Evolutionary conservation across 2,888 invertebrate species (phyloP).

Genomic region (Tyria jacobaeae): DNA sequence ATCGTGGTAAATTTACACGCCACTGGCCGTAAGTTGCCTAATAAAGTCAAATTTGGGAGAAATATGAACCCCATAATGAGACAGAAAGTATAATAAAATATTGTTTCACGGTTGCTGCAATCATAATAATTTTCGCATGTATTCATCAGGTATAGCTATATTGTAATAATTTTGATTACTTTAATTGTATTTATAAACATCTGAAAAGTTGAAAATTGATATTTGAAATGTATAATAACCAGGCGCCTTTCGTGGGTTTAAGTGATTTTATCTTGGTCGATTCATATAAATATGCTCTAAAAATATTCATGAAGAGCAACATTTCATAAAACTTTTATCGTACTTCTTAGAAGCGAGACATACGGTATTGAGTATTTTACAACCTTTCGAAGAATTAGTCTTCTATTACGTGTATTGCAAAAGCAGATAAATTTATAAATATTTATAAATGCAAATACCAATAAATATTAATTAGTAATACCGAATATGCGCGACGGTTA

Average conservation of each 20-base stretch:
- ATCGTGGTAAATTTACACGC: no score
- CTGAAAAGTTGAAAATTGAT: no score
- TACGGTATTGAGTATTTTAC: slow-evolving; percentile 5
- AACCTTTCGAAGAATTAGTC: slow-evolving; percentile 27
- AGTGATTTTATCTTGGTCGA: not conserved
- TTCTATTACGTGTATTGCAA: slow-evolving; percentile 1
- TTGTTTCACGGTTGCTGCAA: not conserved
- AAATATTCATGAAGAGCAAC: not conserved
- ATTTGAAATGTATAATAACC: no score
- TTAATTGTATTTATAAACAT: no score
- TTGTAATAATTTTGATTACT: no score
- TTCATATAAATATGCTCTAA: not conserved
- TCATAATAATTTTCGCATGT: not conserved
- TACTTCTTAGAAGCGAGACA: not conserved
- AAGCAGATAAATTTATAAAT: slow-evolving; percentile 9
- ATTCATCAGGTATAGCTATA: not conserved
- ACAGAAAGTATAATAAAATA: not conserved
- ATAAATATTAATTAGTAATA: slow-evolving; percentile 43
- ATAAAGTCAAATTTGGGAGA: no score
- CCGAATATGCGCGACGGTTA: slow-evolving; percentile 28
- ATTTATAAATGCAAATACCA: slow-evolving; percentile 35
- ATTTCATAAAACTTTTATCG: slow-evolving; percentile 6
- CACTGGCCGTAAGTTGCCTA: no score
- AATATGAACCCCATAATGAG: no score
- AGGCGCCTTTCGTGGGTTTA: no score